Evolutionary conservation across 2,888 invertebrate species (phyloP).

Genomic region (Tanytarsus gracilentus): DNA sequence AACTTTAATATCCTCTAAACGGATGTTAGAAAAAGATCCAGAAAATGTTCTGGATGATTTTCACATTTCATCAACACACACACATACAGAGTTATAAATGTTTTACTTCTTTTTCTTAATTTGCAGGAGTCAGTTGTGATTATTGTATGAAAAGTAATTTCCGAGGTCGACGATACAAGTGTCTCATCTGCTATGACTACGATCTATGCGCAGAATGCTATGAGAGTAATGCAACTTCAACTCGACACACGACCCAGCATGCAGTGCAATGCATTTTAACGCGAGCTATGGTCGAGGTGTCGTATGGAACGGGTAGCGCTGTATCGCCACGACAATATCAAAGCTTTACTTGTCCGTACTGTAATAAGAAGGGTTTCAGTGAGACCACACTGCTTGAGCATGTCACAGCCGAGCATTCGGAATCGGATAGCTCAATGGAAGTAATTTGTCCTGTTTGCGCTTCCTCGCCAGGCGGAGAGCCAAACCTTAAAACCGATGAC

Average conservation of each 20-base stretch:
- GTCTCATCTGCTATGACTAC: constrained; percentile 98
- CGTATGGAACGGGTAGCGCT: constrained; percentile 88
- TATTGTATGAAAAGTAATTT: constrained; percentile 97
- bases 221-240: constrained; percentile 83
- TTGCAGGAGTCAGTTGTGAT: constrained; percentile 96
- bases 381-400: constrained; percentile 86
- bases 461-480: constrained; percentile 91
- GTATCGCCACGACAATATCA: constrained; percentile 85
- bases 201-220: constrained; percentile 96
- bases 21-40: no score
- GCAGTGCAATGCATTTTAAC: constrained; percentile 99
- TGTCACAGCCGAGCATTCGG: constrained; percentile 72
- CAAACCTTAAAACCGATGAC: constrained; percentile 96
- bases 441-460: constrained; percentile 98
- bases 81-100: no score
- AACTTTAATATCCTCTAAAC: no score
- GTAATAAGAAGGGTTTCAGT: constrained; percentile 92
- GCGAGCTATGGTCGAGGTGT: constrained; percentile 90
- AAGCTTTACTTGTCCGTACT: constrained; percentile 96
- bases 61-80: background rate
- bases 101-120: constrained; percentile 38
- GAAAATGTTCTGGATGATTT: background rate
- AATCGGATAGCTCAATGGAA: constrained; percentile 71
- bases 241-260: constrained; percentile 90
- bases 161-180: constrained; percentile 95